Evolutionary conservation across 2,888 invertebrate species (phyloP).

Genomic region (Nematopogon swammerdamellus): DNA sequence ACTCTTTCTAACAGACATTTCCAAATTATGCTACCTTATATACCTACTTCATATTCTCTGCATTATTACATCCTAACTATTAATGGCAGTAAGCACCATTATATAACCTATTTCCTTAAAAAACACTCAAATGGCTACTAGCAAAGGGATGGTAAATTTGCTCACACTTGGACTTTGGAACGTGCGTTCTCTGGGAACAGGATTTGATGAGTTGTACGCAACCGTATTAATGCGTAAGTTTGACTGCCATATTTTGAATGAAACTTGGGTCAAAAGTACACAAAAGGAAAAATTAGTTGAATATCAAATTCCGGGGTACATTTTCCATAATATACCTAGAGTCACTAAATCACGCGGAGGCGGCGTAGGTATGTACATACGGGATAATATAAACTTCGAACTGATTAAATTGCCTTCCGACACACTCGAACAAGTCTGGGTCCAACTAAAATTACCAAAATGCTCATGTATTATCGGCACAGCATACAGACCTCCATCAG

Average conservation of each 20-base stretch:
- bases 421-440: background rate
- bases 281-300: background rate
- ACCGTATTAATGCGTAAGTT: background rate
- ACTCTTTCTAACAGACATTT: no score
- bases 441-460: background rate
- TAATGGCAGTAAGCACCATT: no score
- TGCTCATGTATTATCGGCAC: background rate
- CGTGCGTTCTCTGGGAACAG: background rate
- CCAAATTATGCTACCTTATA: no score
- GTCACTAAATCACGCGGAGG: background rate
- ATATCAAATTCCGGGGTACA: background rate
- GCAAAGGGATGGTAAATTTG: background rate
- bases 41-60: no score
- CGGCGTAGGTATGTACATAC: background rate
- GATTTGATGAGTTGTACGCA: constrained; percentile 1
- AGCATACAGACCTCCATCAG: background rate
- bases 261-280: background rate
- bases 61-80: no score
- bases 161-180: background rate
- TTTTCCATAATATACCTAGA: background rate
- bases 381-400: background rate
- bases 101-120: no score
- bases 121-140: no score
- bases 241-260: background rate
- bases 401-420: background rate